Evolutionary conservation across 2,797 vertebrate species (phyloP).

Genomic region (Carcharodon carcharias): DNA sequence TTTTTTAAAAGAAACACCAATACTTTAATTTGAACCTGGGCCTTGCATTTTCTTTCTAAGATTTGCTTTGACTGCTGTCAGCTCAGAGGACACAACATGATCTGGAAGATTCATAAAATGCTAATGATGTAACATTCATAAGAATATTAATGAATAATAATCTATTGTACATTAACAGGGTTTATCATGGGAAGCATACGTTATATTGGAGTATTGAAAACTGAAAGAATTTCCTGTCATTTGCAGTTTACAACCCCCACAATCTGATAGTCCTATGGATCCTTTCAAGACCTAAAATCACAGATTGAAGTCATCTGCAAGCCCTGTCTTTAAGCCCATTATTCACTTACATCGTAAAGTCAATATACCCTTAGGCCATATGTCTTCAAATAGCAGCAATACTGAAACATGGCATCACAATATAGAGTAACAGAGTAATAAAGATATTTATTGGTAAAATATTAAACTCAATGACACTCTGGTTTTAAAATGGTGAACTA

Average conservation of each 20-base stretch:
- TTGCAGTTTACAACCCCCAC: not conserved
- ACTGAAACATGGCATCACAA: not conserved
- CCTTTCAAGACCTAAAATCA: not conserved
- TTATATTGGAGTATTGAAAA: not conserved
- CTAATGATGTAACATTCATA: not conserved
- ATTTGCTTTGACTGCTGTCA: not conserved
- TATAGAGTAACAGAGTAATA: not conserved
- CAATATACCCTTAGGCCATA: not conserved
- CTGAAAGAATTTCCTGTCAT: not conserved
- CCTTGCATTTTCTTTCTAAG: not conserved
- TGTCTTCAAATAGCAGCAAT: not conserved
- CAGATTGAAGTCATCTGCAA: not conserved
- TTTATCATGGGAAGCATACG: not conserved
- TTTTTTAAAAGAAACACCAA: not conserved
- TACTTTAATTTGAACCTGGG: not conserved
- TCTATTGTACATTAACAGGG: not conserved
- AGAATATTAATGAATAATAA: not conserved
- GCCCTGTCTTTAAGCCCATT: not conserved
- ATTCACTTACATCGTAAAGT: not conserved
- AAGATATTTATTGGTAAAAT: not conserved
- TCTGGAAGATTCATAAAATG: not conserved
- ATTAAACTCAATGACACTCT: not conserved
- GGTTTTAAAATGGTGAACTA: not conserved
- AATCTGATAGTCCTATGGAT: not conserved
- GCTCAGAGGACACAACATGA: not conserved